A percentile compares a stretch with the other conserved stretches of the same genome.
Conservation (phyloP, 2,888 invertebrate genomes). For the Bombylius major region DNA sequence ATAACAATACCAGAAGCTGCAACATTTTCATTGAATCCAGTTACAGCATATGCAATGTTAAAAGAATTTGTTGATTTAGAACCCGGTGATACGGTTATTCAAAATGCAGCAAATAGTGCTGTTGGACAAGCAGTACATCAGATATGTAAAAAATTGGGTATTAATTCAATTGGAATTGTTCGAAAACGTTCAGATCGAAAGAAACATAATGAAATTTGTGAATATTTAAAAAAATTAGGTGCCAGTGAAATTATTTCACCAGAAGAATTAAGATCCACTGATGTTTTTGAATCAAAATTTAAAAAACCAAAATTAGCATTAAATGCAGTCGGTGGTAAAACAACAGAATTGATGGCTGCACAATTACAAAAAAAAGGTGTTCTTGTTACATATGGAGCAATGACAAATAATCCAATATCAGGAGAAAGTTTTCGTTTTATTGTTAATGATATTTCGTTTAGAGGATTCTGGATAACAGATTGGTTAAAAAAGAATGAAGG, state of each 20-base stretch:
- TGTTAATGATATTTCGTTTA: constrained; percentile 68
- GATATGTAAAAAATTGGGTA: constrained; percentile 60
- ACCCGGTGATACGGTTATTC: constrained; percentile 79
- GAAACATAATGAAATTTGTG: constrained; percentile 40
- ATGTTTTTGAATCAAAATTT: constrained; percentile 46
- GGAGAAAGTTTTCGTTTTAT: constrained; percentile 69
- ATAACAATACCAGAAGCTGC: constrained; percentile 68
- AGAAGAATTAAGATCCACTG: constrained; percentile 53
- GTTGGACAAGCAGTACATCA: constrained; percentile 92
- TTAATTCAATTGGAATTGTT: constrained; percentile 78
- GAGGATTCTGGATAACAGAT: constrained; percentile 82
- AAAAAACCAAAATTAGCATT: constrained; percentile 67
- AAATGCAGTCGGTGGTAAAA: constrained; percentile 91
- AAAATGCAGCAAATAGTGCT: constrained; percentile 94
- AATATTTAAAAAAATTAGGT: constrained; percentile 57
- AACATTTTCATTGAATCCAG: constrained; percentile 86
- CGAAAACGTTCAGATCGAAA: constrained; percentile 62
- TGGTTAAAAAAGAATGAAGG: constrained; percentile 58
- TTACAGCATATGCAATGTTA: constrained; percentile 93
- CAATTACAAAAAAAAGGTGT: constrained; percentile 58
- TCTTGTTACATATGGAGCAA: constrained; percentile 92
- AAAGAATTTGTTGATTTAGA: constrained; percentile 66
- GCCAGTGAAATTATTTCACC: constrained; percentile 78
- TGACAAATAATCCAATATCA: constrained; percentile 76
- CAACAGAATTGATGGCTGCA: constrained; percentile 66